Base-by-base conservation (phyloP, 2,888 invertebrate genomes). In the Tiliacea citrago region DNA sequence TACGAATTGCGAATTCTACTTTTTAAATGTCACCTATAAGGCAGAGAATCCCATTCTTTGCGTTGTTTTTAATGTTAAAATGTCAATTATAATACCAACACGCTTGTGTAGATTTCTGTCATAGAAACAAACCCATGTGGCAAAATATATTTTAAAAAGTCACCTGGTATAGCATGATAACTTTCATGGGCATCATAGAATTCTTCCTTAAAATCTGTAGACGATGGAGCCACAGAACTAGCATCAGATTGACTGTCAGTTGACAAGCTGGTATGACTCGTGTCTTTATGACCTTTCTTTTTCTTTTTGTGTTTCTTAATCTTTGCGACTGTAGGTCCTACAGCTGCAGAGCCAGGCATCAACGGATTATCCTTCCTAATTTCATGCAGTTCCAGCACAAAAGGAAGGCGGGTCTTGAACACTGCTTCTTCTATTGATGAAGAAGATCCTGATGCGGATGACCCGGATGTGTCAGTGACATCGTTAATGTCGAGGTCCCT, bases 131-230 rank as follows among this genome's bases (percentile, higher is more conserved):
- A 13, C 13, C 8, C 47, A 73, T n/a, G 21, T 8, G 12, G 16
- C 5, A 9, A 9, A 16, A 21, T 29, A 29, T 29, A 29, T 29
- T 29, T 29, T 42, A 8, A 42, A 35, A 24, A 18, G 49, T 74
- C 77, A 94, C 94, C 92, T 84, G 91, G 72, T 29, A 94, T 74
- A n/a, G 85, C 89, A 73, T 94, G 91, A 70, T 90, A 93, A 82
- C 94, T 95, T 62, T 91, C 94, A 75, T 88, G 92, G 0, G 95
- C 95, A 78, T 95, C 95, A 79, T 92, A 95, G 73, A 93, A 95
- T 75, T 94, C 90, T 70, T 95, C 95, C 60, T 89, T 92, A 4
- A 79, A 76, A 0, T 85, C 73, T 7, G 88, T 84, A 45, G 86
- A 65, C 1, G 60, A 65, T 0, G 90, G 85, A 0, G 84, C 79